phyloP scores from a whole-genome alignment of 2,113 vertebrate species.

The Neofelis nebulosa region DNA sequence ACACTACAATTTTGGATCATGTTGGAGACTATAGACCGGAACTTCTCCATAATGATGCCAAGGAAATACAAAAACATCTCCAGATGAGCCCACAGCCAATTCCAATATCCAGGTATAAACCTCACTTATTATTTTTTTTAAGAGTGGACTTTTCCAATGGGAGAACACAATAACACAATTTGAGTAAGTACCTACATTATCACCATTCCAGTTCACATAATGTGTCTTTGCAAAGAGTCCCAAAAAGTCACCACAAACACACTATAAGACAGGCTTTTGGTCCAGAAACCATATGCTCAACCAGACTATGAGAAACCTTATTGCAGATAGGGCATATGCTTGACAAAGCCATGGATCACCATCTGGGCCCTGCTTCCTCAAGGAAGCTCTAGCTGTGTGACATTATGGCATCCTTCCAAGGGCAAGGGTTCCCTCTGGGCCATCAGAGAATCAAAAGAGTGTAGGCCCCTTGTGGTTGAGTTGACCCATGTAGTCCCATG shows the following conservation, averaged over 20 bases:
- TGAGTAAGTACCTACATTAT: neutral
- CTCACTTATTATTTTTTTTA: neutral
- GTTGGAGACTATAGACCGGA: neutral
- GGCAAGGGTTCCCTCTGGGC: neutral
- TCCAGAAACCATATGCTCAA: neutral
- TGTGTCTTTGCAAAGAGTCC: neutral
- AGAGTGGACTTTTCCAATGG: neutral
- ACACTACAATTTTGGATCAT: neutral
- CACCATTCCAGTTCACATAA: neutral
- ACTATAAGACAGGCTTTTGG: neutral
- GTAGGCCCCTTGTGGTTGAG: neutral
- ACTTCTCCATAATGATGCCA: neutral
- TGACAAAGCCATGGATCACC: neutral
- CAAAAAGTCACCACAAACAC: neutral
- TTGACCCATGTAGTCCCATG: neutral
- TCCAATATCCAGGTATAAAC: neutral
- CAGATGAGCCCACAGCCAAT: neutral
- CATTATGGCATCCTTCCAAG: neutral
- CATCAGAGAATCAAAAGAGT: neutral
- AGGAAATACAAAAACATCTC: conserved; percentile 21
- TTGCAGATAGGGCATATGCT: neutral
- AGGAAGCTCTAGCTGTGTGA: conserved; percentile 10
- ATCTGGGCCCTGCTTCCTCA: conserved; percentile 29
- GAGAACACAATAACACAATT: neutral
- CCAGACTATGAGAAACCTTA: neutral